Evolutionary conservation across 2,797 vertebrate genomes (phyloP), one percentile per base, ranked within the genome.

Genomic region (Streptopelia turtur): DNA sequence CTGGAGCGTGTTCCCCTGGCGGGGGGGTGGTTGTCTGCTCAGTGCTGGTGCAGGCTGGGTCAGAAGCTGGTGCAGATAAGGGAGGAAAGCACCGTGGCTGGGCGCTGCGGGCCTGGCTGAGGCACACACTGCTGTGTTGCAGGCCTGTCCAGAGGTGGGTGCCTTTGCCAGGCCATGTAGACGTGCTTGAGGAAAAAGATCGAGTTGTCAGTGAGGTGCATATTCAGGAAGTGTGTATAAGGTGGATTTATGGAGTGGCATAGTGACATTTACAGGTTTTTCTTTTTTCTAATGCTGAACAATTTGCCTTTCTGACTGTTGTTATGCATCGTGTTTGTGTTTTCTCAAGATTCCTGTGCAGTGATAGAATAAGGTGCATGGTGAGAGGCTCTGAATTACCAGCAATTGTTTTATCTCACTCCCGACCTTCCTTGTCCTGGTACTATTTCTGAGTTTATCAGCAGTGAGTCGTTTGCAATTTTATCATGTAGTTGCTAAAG

Each of bases 361-460:
- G 27, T 31, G 75, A 56, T 92, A 53, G 64, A 84, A 49, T 72
- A 63, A 77, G 27, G 41, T 66, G 24, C 4, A 1, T 45, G 31
- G 30, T 60, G 33, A 79, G 81, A 70, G 20, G 25, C 84, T 82
- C 52, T 80, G 52, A 89, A 77, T 70, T 87, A 45, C 35, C 65
- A 59, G 90, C 79, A 63, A 28, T 66, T 87, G 16, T 85, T 93
- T 90, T 91, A 56, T 93, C 83, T 83, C 22, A 5, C 41, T 70
- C 22, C n/a, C 64, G 79, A 85, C 91, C 72, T 92, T 93, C 52
- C 59, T 70, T 61, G 87, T 93, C 53, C 76, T 60, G 45, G 75
- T 43, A 13, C 90, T 87, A 63, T 72, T 91, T 94, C 70, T 79
- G 55, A 50, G 75, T 82, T 91, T 93, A 92, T 94, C 75, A 87